phyloP scores from a whole-genome alignment of 2,113 vertebrate species.

The Pseudorectes ferrugineus region DNA sequence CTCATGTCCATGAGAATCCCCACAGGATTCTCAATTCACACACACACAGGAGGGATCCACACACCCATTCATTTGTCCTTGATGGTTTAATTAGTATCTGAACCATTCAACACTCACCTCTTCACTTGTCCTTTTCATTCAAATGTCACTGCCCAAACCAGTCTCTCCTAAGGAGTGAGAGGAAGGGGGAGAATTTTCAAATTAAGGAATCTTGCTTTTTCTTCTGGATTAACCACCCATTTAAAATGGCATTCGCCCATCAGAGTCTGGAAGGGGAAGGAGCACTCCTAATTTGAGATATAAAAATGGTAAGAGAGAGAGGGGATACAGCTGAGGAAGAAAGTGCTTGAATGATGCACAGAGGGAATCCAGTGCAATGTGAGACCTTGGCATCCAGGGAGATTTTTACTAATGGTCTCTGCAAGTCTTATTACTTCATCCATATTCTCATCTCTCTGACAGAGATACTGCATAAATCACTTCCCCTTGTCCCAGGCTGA shows the following conservation, averaged over 20 bases:
- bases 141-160: not conserved
- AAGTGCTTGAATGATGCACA: not conserved
- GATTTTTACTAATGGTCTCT: slow-evolving; percentile 35
- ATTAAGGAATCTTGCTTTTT: not conserved
- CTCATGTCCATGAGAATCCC: not conserved
- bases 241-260: not conserved
- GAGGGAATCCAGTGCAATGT: not conserved
- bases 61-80: not conserved
- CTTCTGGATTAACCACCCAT: not conserved
- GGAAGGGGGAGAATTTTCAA: not conserved
- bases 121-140: not conserved
- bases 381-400: not conserved
- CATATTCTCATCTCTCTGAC: slow-evolving; percentile 31
- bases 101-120: not conserved
- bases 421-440: slow-evolving; percentile 42
- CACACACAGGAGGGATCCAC: not conserved
- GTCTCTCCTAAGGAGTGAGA: not conserved
- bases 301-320: not conserved
- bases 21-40: not conserved
- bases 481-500: slow-evolving; percentile 46
- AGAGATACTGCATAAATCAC: slow-evolving; percentile 54
- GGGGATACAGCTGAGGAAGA: not conserved
- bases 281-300: not conserved
- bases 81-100: not conserved
- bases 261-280: not conserved